Evolutionary conservation across 1,140 invertebrate species (phyloP).

Genomic region (Drosophila persimilis): DNA sequence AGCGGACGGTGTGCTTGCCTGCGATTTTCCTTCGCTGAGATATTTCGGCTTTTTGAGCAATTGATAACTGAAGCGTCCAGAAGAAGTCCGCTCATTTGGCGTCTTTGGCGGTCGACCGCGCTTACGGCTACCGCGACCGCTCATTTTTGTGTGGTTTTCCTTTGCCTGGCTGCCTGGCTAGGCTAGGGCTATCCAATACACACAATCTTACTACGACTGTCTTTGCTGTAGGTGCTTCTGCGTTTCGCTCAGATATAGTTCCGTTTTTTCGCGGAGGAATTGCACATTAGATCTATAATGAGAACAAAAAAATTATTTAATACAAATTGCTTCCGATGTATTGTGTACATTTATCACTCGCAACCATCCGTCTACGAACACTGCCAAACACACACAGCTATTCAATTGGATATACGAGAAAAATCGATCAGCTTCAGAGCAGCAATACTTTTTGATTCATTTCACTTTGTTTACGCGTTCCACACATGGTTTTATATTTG

Average conservation of each 20-base stretch:
- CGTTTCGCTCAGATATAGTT: slow-evolving; percentile 17
- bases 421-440: slow-evolving; percentile 44
- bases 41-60: slow-evolving; percentile 96
- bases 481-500: neutral
- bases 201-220: neutral
- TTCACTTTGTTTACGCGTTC: slow-evolving; percentile 3
- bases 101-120: slow-evolving; percentile 95
- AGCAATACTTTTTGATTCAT: neutral
- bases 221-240: slow-evolving; percentile 1
- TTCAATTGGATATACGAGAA: slow-evolving; percentile 36
- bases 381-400: slow-evolving; percentile 28
- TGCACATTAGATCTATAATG: slow-evolving; percentile 35
- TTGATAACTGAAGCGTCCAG: slow-evolving; percentile 93
- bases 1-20: slow-evolving; percentile 90
- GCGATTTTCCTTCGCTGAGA: slow-evolving; percentile 87
- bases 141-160: slow-evolving; percentile 53
- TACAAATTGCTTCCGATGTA: neutral
- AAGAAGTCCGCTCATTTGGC: slow-evolving; percentile 90
- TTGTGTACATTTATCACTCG: slow-evolving; percentile 2
- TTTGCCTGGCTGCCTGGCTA: neutral
- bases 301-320: slow-evolving; percentile 5
- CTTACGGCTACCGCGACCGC: slow-evolving; percentile 89
- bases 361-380: slow-evolving; percentile 26
- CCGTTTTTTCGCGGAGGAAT: slow-evolving; percentile 5
- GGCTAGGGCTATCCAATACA: neutral